These are phyloP conservation scores for Chinchilla lanigera DNA, from an alignment of 2,113 vertebrate genomes.

Conservation along the genomic window DNA sequence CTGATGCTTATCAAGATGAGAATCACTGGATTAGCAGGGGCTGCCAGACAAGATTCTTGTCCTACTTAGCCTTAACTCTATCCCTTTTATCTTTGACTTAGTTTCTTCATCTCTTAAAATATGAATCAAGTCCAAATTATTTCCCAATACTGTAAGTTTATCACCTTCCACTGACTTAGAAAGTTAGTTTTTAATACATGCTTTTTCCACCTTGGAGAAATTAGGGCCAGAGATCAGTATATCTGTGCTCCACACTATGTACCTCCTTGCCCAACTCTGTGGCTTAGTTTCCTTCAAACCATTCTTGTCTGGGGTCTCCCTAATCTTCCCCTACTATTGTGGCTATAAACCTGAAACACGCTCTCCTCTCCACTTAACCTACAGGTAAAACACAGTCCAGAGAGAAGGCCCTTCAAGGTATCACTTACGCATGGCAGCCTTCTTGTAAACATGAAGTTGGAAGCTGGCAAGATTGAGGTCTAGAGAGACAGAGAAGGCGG, in stretches of 20 bases:
- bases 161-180: background rate
- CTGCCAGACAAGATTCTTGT: background rate
- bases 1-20: background rate
- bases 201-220: background rate
- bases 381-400: background rate
- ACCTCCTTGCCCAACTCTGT: background rate
- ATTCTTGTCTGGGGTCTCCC: background rate
- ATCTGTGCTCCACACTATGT: background rate
- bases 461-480: background rate
- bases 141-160: background rate
- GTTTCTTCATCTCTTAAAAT: constrained; percentile 31
- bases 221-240: background rate
- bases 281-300: background rate
- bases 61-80: background rate
- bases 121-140: background rate
- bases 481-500: background rate
- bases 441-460: background rate
- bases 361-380: background rate
- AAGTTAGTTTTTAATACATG: background rate
- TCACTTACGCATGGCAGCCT: background rate
- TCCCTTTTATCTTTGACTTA: background rate
- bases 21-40: background rate
- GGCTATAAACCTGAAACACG: background rate
- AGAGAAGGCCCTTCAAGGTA: background rate
- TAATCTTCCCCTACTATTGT: background rate